Evolutionary conservation across 2,888 invertebrate species (phyloP).

Genomic region (Ctenicera cuprea): DNA sequence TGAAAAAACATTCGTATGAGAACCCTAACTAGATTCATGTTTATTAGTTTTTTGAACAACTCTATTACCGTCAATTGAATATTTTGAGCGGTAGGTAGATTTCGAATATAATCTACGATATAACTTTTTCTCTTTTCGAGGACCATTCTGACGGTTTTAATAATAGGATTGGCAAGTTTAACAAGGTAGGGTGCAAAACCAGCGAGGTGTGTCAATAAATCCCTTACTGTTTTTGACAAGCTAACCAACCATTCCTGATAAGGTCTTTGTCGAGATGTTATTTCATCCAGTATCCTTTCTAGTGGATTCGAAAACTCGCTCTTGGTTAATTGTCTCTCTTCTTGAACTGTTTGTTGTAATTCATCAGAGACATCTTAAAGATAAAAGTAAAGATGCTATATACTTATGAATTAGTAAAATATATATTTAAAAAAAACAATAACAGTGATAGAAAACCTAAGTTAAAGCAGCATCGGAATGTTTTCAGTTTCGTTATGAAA

Average conservation of each 20-base stretch:
- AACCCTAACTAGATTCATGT: conserved; percentile 2
- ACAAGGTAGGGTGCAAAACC: conserved; percentile 11
- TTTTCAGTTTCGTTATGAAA: no score
- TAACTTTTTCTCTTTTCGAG: not conserved
- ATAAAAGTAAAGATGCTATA: no score
- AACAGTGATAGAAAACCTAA: no score
- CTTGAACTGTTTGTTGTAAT: no score
- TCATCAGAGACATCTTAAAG: no score
- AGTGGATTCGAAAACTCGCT: not conserved
- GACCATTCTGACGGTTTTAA: not conserved
- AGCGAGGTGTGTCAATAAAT: not conserved
- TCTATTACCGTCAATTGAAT: not conserved
- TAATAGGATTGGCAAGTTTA: conserved; percentile 1
- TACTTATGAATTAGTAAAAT: no score
- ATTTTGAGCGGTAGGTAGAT: not conserved
- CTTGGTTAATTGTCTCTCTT: no score
- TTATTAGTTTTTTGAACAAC: not conserved
- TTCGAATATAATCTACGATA: conserved; percentile 4
- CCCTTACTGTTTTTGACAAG: not conserved
- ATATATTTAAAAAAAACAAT: no score
- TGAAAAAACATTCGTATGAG: not conserved
- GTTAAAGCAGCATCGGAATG: no score
- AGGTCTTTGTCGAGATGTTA: not conserved
- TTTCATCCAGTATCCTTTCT: not conserved
- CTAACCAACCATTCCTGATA: not conserved